Base-by-base conservation (phyloP, 2,888 invertebrate species). In the Iselma pallidipennis region DNA sequence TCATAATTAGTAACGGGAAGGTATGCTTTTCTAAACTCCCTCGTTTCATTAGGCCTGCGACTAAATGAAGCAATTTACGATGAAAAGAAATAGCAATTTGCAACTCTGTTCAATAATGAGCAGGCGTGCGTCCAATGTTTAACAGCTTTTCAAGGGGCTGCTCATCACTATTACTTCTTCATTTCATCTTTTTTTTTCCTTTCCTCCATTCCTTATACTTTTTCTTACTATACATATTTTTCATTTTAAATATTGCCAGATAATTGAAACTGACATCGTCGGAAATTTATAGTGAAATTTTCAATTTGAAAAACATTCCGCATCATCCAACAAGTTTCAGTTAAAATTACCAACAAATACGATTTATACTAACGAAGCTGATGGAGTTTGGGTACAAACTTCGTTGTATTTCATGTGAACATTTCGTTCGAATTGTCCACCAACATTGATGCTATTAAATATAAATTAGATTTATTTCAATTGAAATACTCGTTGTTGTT, bases 11-110 rank as follows among this genome's bases (percentile, higher is more conserved):
- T 31, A 52, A 23, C 23, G 25, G 51, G 23, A 42, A 52, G 52
- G 57, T 49, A 57, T 33, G 58, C 63, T 59, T 57, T 53, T 63
- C 52, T 52, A 26, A 45, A 63, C 33, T 45, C 60, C 37, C 64
- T 48, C 60, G 64, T 61, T 59, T 64, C 57, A 55, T 64, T 59
- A 59, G 48, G 23, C 7, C 66, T 55, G 66, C 63, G 67, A 71
- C 73, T 74, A 75, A 75, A 74, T 75, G 74, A 74, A 74, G 75
- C 74, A 75, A 75, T 75, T 75, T 75, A 69, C 71, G 74, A 73
- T 75, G 74, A 74, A 75, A 75, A 74, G 74, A 73, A 74, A 71
- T 72, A 66, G 70, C 70, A 73, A 75, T 75, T 74, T 74, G 69
- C 74, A 70, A 63, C 67, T 70, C 65, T 70, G 69, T 66, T 73